Percentiles rank a stretch among this genome's conserved stretches.
These are phyloP conservation scores for Triplophysa dalaica DNA, from an alignment of 2,113 vertebrate genomes.

Conservation along the genomic window DNA sequence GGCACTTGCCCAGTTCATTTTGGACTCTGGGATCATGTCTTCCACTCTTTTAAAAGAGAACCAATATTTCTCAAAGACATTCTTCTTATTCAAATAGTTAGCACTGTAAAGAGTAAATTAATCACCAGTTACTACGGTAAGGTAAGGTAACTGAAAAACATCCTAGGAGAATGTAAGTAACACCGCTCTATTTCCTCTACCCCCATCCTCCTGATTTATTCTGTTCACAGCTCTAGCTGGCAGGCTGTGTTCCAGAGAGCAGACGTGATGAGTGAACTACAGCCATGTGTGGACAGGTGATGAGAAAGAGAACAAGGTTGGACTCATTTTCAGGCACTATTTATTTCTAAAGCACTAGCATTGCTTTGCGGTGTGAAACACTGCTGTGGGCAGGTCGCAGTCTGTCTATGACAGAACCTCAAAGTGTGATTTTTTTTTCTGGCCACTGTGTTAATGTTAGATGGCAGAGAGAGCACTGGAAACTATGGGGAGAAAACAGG, in stretches of 20 bases:
- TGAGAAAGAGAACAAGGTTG: slow-evolving; percentile 10
- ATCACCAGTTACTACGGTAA: not conserved
- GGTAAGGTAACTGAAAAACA: not conserved
- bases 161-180: not conserved
- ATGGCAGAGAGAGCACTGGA: not conserved
- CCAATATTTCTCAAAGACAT: not conserved
- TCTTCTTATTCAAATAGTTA: not conserved
- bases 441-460: not conserved
- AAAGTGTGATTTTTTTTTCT: not conserved
- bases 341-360: not conserved
- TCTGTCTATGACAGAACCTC: not conserved
- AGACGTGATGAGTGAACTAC: slow-evolving; percentile 4
- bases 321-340: not conserved
- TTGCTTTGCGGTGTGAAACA: slow-evolving; percentile 11
- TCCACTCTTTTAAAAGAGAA: not conserved
- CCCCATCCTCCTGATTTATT: not conserved
- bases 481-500: not conserved
- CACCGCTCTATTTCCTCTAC: not conserved
- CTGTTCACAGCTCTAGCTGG: slow-evolving; percentile 13
- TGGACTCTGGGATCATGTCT: too few species aligned
- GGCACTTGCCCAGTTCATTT: too few species aligned
- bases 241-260: not conserved
- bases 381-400: not conserved
- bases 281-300: slow-evolving; percentile 19
- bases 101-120: not conserved